Evolutionary conservation across 2,113 vertebrate species (phyloP).

Genomic region (Microcebus murinus): DNA sequence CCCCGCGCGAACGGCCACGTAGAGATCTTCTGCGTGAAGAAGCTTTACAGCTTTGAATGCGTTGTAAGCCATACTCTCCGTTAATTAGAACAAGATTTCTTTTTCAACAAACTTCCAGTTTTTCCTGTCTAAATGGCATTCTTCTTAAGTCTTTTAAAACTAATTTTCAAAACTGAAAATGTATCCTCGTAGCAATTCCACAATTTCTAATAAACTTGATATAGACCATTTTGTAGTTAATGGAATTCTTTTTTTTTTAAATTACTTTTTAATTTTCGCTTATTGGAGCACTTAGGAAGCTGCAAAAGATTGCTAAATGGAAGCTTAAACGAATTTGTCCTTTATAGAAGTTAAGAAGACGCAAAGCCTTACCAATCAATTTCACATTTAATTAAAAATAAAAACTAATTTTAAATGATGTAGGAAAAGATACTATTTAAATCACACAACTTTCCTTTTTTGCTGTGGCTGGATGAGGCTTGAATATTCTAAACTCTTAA

Average conservation of each 20-base stretch:
- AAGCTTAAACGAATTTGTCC: neutral
- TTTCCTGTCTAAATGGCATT: neutral
- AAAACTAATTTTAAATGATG: neutral
- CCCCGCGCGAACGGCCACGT: fast-evolving
- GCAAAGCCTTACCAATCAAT: neutral
- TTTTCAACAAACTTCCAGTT: neutral
- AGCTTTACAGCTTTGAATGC: neutral
- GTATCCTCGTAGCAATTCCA: neutral
- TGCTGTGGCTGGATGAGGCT: neutral
- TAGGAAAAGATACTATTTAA: slow-evolving; percentile 7
- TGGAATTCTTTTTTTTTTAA: neutral
- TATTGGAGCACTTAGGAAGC: neutral
- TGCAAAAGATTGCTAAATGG: neutral
- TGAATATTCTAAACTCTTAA: neutral
- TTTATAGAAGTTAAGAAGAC: neutral
- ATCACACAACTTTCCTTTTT: neutral
- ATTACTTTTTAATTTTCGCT: slow-evolving; percentile 23
- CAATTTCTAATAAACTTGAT: neutral
- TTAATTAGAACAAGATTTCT: neutral
- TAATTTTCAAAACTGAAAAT: slow-evolving; percentile 28
- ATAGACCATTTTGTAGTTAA: slow-evolving; percentile 5
- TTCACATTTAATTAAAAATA: slow-evolving; percentile 5
- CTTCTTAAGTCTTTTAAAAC: neutral
- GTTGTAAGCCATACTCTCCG: neutral
- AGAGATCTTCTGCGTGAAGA: fast-evolving